Evolutionary conservation across 2,797 vertebrate species (phyloP).

Genomic region (Discoglossus pictus): DNA sequence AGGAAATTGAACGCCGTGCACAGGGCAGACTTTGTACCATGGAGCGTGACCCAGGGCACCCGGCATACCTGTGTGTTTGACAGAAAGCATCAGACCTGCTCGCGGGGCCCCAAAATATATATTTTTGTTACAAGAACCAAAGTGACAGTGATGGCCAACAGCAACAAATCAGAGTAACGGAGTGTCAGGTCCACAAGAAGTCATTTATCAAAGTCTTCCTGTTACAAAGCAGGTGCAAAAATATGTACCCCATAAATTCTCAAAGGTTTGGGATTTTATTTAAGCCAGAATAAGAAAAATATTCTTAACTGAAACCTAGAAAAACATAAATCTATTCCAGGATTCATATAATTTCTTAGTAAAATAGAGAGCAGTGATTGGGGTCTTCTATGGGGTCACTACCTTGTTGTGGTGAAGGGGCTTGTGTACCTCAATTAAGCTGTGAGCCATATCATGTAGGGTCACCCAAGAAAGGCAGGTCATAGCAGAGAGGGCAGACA

Average conservation of each 20-base stretch:
- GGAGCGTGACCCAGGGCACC: constrained; percentile 8
- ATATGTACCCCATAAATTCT: constrained; percentile 10
- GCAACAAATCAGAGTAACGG: constrained; percentile 13
- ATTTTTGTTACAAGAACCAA: constrained; percentile 45
- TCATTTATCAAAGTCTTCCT: constrained; percentile 28
- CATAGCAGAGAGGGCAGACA: too few species aligned
- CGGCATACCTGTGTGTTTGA: constrained; percentile 10
- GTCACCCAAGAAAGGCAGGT: too few species aligned
- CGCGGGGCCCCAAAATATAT: constrained; percentile 27
- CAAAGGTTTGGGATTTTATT: too few species aligned
- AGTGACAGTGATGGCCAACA: constrained; percentile 16
- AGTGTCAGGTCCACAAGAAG: not conserved
- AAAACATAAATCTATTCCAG: too few species aligned
- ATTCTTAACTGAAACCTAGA: too few species aligned
- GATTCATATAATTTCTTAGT: too few species aligned
- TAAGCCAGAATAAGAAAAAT: too few species aligned
- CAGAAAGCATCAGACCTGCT: constrained; percentile 4
- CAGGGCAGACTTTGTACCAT: constrained; percentile 38
- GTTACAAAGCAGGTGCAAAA: constrained; percentile 38
- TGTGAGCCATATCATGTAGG: too few species aligned
- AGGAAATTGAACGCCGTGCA: constrained; percentile 35
- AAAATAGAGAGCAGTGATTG: too few species aligned
- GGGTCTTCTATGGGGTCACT: too few species aligned
- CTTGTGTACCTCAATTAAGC: too few species aligned
- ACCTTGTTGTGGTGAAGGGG: too few species aligned